A percentile compares a stretch with the other conserved stretches of the same genome.
These are phyloP conservation scores for Anniella stebbinsi DNA, from an alignment of 2,797 vertebrate species.

Conservation along the genomic window DNA sequence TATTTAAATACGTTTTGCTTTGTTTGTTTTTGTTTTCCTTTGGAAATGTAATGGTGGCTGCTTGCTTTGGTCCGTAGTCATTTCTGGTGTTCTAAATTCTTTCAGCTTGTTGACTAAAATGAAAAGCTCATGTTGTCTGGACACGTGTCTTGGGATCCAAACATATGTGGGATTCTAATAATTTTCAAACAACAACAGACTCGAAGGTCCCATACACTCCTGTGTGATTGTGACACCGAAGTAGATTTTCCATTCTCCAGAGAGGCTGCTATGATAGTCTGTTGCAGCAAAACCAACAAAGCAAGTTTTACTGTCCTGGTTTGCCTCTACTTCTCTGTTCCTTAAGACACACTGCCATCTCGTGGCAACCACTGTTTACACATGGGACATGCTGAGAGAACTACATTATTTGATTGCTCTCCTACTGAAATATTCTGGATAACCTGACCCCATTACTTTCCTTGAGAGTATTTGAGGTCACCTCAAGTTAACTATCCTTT, in stretches of 20 bases:
- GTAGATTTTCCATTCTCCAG: background rate
- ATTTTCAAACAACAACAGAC: background rate
- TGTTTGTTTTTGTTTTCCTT: too few species aligned
- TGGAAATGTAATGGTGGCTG: background rate
- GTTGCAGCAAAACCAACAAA: too few species aligned
- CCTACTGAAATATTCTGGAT: background rate
- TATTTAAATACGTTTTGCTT: background rate
- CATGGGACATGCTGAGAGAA: background rate
- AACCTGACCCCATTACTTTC: background rate
- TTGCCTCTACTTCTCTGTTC: background rate
- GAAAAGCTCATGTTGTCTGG: background rate
- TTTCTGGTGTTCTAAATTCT: background rate
- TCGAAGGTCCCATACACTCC: too few species aligned
- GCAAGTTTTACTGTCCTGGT: too few species aligned
- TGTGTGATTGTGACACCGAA: background rate
- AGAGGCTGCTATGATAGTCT: too few species aligned
- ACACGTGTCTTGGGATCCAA: background rate
- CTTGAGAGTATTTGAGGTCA: background rate
- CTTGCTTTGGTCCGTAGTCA: background rate
- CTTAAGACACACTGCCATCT: conserved; percentile 17
- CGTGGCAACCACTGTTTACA: background rate
- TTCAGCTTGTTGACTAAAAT: background rate
- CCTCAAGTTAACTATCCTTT: background rate
- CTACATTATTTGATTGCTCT: background rate
- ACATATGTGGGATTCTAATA: background rate